These are phyloP conservation scores for Baryphthengus martii DNA, from an alignment of 2,113 vertebrate genomes.

Conservation along the genomic window DNA sequence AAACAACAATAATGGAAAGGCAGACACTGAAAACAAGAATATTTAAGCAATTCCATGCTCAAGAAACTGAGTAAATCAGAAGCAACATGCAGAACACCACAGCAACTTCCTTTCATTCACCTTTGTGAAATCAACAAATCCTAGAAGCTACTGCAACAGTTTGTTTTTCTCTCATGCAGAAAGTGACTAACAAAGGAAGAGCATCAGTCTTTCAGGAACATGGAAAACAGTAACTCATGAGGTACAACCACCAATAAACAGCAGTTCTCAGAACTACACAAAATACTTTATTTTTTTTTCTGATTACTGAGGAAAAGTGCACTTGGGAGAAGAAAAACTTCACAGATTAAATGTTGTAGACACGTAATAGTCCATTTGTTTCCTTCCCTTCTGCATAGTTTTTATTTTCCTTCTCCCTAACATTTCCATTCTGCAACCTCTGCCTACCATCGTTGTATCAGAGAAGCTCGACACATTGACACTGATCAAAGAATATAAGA, in stretches of 20 bases:
- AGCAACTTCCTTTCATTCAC: not conserved
- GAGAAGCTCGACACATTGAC: not conserved
- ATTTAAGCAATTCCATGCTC: not conserved
- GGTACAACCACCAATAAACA: not conserved
- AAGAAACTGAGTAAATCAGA: not conserved
- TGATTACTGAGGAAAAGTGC: not conserved
- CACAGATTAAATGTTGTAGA: not conserved
- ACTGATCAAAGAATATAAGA: not conserved
- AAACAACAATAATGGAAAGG: not conserved
- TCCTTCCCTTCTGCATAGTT: not conserved
- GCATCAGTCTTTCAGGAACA: not conserved
- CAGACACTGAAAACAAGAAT: not conserved
- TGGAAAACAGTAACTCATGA: not conserved
- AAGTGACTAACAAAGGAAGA: not conserved
- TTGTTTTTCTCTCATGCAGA: not conserved
- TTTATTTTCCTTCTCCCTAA: not conserved
- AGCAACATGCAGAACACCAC: not conserved
- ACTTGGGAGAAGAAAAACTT: not conserved
- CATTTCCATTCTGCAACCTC: not conserved
- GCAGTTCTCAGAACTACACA: not conserved
- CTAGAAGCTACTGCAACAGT: not conserved
- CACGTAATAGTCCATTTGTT: not conserved
- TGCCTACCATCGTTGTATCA: rapidly evolving
- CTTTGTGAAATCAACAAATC: not conserved
- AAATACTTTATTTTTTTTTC: not conserved